Conservation (phyloP, 2,797 vertebrate species). For the Notoglanidium macrostoma region DNA sequence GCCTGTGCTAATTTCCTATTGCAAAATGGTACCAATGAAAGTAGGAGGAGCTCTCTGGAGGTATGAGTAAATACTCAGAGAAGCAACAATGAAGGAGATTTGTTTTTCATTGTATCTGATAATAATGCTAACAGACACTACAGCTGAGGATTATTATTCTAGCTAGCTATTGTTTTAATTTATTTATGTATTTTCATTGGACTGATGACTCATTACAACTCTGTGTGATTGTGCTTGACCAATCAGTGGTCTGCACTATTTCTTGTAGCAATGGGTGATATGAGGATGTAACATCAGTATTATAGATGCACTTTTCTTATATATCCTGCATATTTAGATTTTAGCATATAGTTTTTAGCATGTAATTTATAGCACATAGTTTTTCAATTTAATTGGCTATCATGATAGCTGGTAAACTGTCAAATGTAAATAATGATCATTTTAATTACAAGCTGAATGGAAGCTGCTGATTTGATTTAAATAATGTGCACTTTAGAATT, state of each 20-base stretch:
- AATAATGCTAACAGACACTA: not conserved
- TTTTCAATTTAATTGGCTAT: not conserved
- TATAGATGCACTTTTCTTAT: not conserved
- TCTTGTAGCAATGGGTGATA: not conserved
- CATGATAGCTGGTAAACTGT: not conserved
- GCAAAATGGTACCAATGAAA: not conserved
- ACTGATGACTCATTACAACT: not conserved
- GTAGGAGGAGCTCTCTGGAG: not conserved
- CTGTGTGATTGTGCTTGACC: not conserved
- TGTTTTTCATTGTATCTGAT: not conserved
- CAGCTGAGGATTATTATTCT: not conserved
- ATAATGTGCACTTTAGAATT: not conserved
- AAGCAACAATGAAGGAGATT: not conserved
- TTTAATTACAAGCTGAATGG: not conserved
- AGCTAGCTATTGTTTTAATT: not conserved
- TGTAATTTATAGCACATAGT: not conserved
- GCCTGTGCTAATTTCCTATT: not conserved
- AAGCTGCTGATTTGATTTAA: not conserved
- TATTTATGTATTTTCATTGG: not conserved
- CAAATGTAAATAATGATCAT: not conserved
- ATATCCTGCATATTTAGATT: no score
- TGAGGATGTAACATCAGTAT: not conserved
- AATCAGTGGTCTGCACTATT: not conserved
- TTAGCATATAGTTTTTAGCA: no score
- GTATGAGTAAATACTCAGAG: not conserved